phyloP scores from a whole-genome alignment of 2,113 vertebrate species.

The Podiceps cristatus region DNA sequence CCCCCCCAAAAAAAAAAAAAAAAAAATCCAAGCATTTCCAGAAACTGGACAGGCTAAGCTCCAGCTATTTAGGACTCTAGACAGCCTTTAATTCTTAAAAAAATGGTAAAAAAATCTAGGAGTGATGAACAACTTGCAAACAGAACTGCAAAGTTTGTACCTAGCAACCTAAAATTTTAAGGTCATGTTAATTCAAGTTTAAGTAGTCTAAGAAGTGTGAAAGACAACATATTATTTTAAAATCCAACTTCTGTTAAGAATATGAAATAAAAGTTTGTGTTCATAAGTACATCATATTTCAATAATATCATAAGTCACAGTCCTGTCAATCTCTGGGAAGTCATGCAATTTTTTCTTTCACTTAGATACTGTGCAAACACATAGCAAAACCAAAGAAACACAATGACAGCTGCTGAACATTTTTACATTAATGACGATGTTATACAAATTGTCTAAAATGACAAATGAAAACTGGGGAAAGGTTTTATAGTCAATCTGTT shows the following conservation, averaged over 20 bases:
- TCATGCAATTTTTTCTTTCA: neutral
- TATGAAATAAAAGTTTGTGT: neutral
- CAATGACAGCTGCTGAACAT: neutral
- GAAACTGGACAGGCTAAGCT: neutral
- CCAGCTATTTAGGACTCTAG: neutral
- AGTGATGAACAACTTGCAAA: neutral
- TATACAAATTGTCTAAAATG: neutral
- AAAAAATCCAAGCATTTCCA: neutral
- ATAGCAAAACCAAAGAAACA: neutral
- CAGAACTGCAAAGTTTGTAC: neutral
- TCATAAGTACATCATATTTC: neutral
- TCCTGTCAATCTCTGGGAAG: neutral
- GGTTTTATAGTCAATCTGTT: neutral
- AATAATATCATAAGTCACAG: neutral
- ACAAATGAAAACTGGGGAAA: neutral
- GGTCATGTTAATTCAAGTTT: neutral
- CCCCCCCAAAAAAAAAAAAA: neutral
- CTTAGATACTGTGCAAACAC: neutral
- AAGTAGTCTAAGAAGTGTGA: neutral
- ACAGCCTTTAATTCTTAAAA: neutral
- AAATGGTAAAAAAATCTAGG: neutral
- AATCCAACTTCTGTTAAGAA: neutral
- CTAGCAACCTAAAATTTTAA: neutral
- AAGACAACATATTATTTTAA: neutral
- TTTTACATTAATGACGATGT: neutral